phyloP scores from a whole-genome alignment of 2,113 vertebrate species.

The Lophochroa leadbeateri region DNA sequence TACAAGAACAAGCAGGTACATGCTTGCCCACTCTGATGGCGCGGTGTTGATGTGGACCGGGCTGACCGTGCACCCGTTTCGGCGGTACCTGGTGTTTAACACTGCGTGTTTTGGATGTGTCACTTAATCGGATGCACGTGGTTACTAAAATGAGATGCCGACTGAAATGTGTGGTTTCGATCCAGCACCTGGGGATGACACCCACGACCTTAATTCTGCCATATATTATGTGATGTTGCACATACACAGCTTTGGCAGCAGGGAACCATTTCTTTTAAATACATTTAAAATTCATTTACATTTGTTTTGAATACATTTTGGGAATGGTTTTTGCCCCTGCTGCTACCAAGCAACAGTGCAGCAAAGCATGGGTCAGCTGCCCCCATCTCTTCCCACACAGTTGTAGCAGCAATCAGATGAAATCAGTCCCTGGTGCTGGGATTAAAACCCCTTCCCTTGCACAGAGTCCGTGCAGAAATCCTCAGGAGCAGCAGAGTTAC shows the following conservation, averaged over 20 bases:
- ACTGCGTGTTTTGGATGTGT: background rate
- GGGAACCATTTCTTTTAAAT: background rate
- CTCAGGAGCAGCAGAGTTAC: background rate
- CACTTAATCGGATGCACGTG: background rate
- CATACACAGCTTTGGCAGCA: background rate
- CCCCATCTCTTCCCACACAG: background rate
- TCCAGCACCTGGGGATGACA: background rate
- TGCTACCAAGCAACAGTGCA: background rate
- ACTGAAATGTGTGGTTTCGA: background rate
- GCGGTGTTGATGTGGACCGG: background rate
- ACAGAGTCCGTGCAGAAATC: background rate
- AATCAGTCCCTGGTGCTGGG: background rate
- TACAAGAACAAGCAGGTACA: constrained; percentile 98
- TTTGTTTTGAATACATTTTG: background rate
- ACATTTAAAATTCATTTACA: rapidly evolving
- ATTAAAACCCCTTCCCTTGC: background rate
- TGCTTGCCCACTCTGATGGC: background rate
- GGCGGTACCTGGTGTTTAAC: background rate
- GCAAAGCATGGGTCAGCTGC: background rate
- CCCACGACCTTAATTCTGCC: background rate
- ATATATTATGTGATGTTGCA: rapidly evolving
- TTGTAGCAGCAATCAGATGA: background rate
- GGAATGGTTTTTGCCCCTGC: background rate
- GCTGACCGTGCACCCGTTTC: background rate
- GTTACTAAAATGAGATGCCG: background rate